Evolutionary conservation across 2,113 vertebrate genomes (phyloP).

Genomic region (Panthera tigris): DNA sequence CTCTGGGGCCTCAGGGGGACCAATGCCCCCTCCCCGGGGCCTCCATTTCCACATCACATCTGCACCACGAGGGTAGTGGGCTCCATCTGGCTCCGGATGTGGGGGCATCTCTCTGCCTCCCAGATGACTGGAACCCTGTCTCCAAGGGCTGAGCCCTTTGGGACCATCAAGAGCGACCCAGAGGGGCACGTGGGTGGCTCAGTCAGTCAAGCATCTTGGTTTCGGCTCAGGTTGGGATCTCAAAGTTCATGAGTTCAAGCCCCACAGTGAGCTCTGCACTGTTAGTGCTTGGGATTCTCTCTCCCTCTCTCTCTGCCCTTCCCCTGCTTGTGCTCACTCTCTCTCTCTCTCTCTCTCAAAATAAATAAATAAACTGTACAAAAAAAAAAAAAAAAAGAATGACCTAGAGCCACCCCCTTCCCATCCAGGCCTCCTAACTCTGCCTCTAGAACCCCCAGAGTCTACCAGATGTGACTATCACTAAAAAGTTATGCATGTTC

Average conservation of each 20-base stretch:
- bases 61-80: background rate
- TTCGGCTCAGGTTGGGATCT: no score
- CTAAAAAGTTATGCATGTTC: fast-evolving
- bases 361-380: no score
- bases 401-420: background rate
- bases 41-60: fast-evolving
- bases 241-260: no score
- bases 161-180: background rate
- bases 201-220: no score
- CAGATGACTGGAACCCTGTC: background rate
- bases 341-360: no score
- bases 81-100: background rate
- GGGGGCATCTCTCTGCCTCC: background rate
- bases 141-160: background rate
- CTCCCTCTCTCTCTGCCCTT: no score
- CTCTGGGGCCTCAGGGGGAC: background rate
- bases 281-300: no score
- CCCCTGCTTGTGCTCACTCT: no score
- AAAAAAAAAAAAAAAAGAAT: no score
- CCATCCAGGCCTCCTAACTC: background rate
- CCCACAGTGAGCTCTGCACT: no score
- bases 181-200: background rate
- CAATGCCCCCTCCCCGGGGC: background rate
- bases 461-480: background rate
- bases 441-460: background rate